Evolutionary conservation across 2,797 vertebrate species (phyloP), one percentile per base, ranked within the genome.

Genomic region (Girardinus metallicus): DNA sequence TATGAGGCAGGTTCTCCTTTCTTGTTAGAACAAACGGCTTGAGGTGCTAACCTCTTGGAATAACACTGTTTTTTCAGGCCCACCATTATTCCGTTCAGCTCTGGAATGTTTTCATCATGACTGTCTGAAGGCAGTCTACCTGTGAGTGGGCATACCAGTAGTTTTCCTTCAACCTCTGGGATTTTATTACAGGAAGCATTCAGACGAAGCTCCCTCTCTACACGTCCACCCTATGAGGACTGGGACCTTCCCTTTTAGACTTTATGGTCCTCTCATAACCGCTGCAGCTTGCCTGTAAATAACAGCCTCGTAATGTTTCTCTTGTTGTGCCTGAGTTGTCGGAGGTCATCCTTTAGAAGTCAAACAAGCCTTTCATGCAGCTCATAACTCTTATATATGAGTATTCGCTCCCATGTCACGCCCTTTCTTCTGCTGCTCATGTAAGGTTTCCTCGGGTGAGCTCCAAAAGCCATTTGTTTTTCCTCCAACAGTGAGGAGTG

Each of bases 141-240:
- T 55, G 29, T 23, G 1, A 64, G 13, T 29, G 73, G 53, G 55
- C 78, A 5, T 10, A 53, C 16, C 84, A 64, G 83, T 74, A 47
- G 83, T 82, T 86, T 82, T 66, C 80, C 83, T 71, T 36, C 60
- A 7, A 47, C 53, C 0, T 12, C 55, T 2, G 3, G 12, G 64
- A 68, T 53, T 5, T 1, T 41, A 44, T 60, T 72, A 64, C 34
- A 79, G 82, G 31, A 74, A 68, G 0, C n/a, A 41, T 82, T 80
- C 57, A 76, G 83, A 83, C 80, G 75, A 66, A 73, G 5, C 1
- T 39, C 34, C 31, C 29, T 34, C 29, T 31, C 29, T 62, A 18
- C 7, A 36, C 15, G 36, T 34, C 60, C 3, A 10, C 36, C 21
- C 8, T 53, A 0, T 53, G 49, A 41, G 9, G 18, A 23, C 41